A percentile compares a stretch with the other conserved stretches of the same genome.
phyloP scores from a whole-genome alignment of 2,888 invertebrate genomes.

The Acrobasis suavella region DNA sequence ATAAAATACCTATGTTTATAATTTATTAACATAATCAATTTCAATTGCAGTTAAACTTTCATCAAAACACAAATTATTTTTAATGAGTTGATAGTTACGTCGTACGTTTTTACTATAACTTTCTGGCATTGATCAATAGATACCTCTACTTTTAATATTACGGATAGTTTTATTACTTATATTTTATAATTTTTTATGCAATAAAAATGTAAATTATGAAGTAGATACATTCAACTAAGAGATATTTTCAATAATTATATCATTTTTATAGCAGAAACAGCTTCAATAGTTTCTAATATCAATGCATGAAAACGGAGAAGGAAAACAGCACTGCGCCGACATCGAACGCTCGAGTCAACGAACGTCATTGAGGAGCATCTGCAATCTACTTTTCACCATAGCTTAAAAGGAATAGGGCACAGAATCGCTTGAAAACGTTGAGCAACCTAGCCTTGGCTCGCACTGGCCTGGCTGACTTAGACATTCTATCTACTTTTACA shows the following conservation, averaged over 20 bases:
- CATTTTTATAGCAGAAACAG: conserved; percentile 52
- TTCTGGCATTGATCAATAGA: too few relatives aligned
- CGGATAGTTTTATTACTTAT: too few relatives aligned
- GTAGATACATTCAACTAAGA: too few relatives aligned
- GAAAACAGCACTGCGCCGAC: conserved; percentile 80
- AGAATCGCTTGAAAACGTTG: conserved; percentile 41
- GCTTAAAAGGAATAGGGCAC: conserved; percentile 42
- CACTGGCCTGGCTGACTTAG: conserved; percentile 82
- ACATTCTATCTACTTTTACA: conserved; percentile 83
- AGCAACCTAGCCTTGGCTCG: conserved; percentile 80
- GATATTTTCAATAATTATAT: neutral
- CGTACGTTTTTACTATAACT: too few relatives aligned
- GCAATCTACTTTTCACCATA: conserved; percentile 47
- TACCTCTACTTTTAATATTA: too few relatives aligned
- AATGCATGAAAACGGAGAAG: conserved; percentile 81
- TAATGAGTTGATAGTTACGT: too few relatives aligned
- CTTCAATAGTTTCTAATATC: conserved; percentile 76
- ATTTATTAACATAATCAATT: too few relatives aligned
- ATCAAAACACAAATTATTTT: too few relatives aligned
- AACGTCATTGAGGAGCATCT: conserved; percentile 73
- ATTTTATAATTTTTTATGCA: too few relatives aligned
- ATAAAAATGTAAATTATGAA: neutral
- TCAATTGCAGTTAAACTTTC: too few relatives aligned
- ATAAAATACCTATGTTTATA: too few relatives aligned
- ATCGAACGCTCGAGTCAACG: conserved; percentile 81